Percentiles rank a stretch among this genome's conserved stretches.
These are phyloP conservation scores for Drosophila tripunctata DNA, from an alignment of 2,888 invertebrate species.

Conservation along the genomic window DNA sequence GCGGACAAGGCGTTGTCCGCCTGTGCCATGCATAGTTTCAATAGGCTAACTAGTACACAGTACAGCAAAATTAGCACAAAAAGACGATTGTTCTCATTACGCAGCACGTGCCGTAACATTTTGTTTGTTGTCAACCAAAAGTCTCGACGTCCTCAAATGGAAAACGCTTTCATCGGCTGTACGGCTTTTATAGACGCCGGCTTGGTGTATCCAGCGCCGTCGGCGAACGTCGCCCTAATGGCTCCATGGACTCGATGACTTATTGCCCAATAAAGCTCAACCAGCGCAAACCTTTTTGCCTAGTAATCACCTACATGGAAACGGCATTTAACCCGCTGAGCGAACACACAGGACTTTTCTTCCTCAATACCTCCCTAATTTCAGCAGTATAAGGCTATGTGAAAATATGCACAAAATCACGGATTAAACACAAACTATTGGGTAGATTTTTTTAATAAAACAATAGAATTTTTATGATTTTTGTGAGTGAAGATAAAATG, in stretches of 20 bases:
- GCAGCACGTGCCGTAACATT: slow-evolving; percentile 65
- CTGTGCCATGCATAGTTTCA: slow-evolving; percentile 60
- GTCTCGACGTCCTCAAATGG: slow-evolving; percentile 40
- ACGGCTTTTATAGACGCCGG: slow-evolving; percentile 52
- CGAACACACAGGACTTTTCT: slow-evolving; percentile 15
- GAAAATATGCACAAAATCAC: slow-evolving; percentile 25
- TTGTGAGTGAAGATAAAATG: too few relatives aligned
- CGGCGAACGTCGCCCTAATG: slow-evolving; percentile 50
- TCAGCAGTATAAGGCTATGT: neutral
- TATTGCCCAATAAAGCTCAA: slow-evolving; percentile 68
- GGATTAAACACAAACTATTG: too few relatives aligned
- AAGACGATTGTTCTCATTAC: slow-evolving; percentile 56
- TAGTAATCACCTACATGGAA: slow-evolving; percentile 75
- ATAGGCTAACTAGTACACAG: slow-evolving; percentile 60
- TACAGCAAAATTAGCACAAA: slow-evolving; percentile 63
- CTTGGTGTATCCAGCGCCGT: slow-evolving; percentile 8
- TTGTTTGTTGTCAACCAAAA: slow-evolving; percentile 33
- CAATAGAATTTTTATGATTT: too few relatives aligned
- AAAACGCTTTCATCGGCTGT: slow-evolving; percentile 32
- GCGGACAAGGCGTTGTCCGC: slow-evolving; percentile 60
- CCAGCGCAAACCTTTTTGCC: slow-evolving; percentile 62
- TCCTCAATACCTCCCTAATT: slow-evolving; percentile 34
- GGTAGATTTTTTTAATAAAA: too few relatives aligned
- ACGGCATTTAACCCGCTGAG: slow-evolving; percentile 71
- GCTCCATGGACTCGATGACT: slow-evolving; percentile 53